These are phyloP conservation scores for Balaeniceps rex DNA, from an alignment of 2,113 vertebrate species.

Conservation along the genomic window DNA sequence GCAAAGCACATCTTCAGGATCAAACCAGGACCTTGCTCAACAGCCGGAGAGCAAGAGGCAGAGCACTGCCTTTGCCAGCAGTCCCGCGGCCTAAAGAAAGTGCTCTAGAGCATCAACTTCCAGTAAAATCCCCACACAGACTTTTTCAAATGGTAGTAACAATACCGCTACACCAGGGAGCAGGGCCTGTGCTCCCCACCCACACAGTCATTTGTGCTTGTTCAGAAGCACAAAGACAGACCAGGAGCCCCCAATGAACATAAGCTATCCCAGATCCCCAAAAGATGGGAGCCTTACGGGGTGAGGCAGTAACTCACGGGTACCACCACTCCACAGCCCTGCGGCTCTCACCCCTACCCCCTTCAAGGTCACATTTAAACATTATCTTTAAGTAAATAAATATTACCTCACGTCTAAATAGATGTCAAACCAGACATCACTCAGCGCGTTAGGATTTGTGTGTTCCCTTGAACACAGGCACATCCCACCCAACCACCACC, in stretches of 20 bases:
- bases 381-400: not conserved
- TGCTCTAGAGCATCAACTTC: not conserved
- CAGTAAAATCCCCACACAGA: not conserved
- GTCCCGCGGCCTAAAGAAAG: not conserved
- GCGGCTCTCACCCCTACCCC: not conserved
- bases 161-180: not conserved
- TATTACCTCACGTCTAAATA: rapidly evolving
- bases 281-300: rapidly evolving
- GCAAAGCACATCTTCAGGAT: not conserved
- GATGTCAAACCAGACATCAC: not conserved
- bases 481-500: not conserved
- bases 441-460: rapidly evolving
- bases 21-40: no score
- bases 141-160: not conserved
- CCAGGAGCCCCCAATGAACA: not conserved
- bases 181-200: not conserved
- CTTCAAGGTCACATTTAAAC: not conserved
- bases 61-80: not conserved
- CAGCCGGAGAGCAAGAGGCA: not conserved
- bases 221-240: not conserved
- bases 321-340: not conserved
- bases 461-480: not conserved
- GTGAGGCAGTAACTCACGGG: not conserved
- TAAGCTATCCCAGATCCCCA: not conserved
- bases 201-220: not conserved